Evolutionary conservation across 2,797 vertebrate species (phyloP).

Genomic region (Pristis pectinata): DNA sequence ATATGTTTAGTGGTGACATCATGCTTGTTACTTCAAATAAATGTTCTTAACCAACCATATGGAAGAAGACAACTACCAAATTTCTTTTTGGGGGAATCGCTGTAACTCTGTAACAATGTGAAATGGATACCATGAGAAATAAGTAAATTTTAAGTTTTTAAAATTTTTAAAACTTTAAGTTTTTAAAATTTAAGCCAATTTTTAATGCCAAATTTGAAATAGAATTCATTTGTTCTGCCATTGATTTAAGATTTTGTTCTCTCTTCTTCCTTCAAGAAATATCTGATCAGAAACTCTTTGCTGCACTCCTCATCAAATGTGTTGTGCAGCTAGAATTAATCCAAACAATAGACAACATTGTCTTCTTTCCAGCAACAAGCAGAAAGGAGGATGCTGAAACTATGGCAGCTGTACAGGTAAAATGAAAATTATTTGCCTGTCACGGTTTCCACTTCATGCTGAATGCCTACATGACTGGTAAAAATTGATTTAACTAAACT

Average conservation of each 20-base stretch:
- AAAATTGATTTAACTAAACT: neutral
- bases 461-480: neutral
- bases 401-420: constrained; percentile 90
- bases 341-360: constrained; percentile 96
- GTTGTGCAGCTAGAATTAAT: constrained; percentile 94
- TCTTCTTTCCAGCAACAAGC: constrained; percentile 90
- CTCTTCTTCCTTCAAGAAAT: constrained; percentile 49
- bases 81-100: neutral
- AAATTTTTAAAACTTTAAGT: neutral
- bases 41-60: too few species aligned
- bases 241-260: neutral
- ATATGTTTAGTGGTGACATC: too few species aligned
- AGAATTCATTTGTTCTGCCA: neutral
- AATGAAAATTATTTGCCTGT: neutral
- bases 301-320: constrained; percentile 91
- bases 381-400: constrained; percentile 96
- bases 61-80: neutral
- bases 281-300: constrained; percentile 88
- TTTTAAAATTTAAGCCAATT: neutral
- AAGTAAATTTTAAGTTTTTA: neutral
- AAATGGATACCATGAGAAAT: neutral
- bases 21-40: too few species aligned
- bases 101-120: neutral
- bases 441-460: neutral
- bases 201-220: neutral